Conservation (phyloP, 2,113 vertebrate genomes). For the Neotoma lepida region DNA sequence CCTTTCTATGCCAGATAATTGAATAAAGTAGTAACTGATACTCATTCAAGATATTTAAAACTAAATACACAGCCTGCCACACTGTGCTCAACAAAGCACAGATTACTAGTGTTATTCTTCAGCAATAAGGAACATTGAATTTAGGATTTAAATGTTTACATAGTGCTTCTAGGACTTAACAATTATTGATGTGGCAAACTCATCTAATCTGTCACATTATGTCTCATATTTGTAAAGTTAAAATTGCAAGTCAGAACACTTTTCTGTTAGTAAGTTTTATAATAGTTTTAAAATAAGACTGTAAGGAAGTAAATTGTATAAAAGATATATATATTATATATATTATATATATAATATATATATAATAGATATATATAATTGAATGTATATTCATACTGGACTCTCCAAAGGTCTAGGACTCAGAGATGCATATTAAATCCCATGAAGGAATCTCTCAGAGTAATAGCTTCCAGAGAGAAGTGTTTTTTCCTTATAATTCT, state of each 20-base stretch:
- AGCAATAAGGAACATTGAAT: neutral
- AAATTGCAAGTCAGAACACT: neutral
- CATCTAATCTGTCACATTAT: neutral
- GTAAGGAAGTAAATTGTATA: neutral
- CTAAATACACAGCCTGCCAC: neutral
- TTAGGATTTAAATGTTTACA: neutral
- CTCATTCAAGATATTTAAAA: neutral
- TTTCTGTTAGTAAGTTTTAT: conserved; percentile 40
- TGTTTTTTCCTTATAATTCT: neutral
- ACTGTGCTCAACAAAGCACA: neutral
- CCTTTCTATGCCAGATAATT: neutral
- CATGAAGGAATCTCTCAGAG: neutral
- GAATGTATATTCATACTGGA: neutral
- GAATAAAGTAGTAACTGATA: conserved; percentile 36
- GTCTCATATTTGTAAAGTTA: conserved; percentile 12
- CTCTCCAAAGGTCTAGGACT: neutral
- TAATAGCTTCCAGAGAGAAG: neutral
- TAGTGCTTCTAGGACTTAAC: conserved; percentile 44
- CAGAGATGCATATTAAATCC: neutral
- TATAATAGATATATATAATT: no score
- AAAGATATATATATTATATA: no score
- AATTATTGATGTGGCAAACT: neutral
- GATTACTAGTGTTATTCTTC: neutral
- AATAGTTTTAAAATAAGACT: conserved; percentile 43
- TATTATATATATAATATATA: no score